Conservation (phyloP, 30 jellyfish, hydroid and myxozoan species). For the Catostylus mosaicus region DNA sequence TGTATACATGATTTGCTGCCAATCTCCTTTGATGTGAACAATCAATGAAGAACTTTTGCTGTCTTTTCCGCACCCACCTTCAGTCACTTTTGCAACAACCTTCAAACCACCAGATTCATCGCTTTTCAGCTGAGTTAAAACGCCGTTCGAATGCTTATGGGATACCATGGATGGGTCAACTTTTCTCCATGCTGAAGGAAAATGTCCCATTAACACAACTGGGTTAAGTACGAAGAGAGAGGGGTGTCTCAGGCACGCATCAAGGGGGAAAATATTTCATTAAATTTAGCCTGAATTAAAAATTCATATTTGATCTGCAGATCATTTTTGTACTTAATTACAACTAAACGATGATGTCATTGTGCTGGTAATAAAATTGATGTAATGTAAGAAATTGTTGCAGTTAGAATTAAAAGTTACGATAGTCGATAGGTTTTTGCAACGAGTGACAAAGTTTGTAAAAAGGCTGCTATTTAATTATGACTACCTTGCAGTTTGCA, state of each 20-base stretch:
- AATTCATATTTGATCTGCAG: too few relatives aligned
- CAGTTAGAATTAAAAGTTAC: too few relatives aligned
- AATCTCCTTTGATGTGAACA: constrained; percentile 63
- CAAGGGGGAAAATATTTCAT: neutral
- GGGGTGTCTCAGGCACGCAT: neutral
- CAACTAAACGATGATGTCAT: too few relatives aligned
- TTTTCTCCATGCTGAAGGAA: constrained; percentile 58
- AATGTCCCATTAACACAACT: neutral
- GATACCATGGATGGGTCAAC: constrained; percentile 68
- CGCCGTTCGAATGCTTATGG: constrained; percentile 41
- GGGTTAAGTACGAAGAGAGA: too few relatives aligned
- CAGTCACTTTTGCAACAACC: constrained; percentile 30
- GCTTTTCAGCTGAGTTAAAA: neutral
- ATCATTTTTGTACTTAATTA: too few relatives aligned
- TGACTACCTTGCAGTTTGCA: constrained; percentile 68
- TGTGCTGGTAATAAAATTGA: too few relatives aligned
- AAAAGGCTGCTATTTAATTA: too few relatives aligned
- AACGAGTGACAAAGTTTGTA: too few relatives aligned
- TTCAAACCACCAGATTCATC: constrained; percentile 46
- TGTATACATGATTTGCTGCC: constrained; percentile 79
- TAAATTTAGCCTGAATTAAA: too few relatives aligned
- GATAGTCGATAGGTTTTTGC: too few relatives aligned
- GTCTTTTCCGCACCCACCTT: constrained; percentile 31
- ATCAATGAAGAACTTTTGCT: constrained; percentile 20
- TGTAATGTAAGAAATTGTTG: too few relatives aligned